Base-by-base conservation (phyloP, 2,888 invertebrate species). In the Platynereis dumerilii region DNA sequence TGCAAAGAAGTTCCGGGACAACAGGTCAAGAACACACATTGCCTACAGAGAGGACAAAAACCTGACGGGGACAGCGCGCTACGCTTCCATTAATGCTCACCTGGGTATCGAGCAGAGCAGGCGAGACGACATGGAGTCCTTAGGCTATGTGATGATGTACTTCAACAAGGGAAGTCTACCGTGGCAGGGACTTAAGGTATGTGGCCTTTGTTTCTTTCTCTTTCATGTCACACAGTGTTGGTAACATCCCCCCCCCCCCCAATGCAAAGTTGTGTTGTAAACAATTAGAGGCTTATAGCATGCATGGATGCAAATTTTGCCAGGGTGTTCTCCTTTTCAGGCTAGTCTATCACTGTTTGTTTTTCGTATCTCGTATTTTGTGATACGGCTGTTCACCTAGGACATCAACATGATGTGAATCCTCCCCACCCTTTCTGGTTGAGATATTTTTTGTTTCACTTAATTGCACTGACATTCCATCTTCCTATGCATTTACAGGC, bases 81-180 rank as follows among this genome's bases (percentile, higher is more conserved):
- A 99, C 87, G 99, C 99, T 73, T 96, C 96, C 72, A 98, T 99
- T 83, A 99, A 99, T 87, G 98, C 99, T 74, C 99, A 99, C 87
- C 89, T 98, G 82, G 98, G 98, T 77, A 97, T 97, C 85, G 97
- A 98, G 86, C 97, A 97, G 69, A 96, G 96, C 79, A 91, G 99
- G 75, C 90, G 99, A 74, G 99, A 99, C 87, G 99, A 99, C 85
- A 94, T 99, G 94, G 99, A 99, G 86, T 97, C 97, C 15, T 89
- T 98, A 73, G 98, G 98, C 74, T 99, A 99, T 85, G 98, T 99
- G 73, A 91, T 99, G 83, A 98, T 99, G 97, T 99, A 99, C 87
- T 99, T 88, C 94, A 88, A 97, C 92, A 80, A 87, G 56, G 94
- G 95, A 69, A 92, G 92, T 69, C 87, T 97, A 79, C 96, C 96